Evolutionary conservation across 2,113 vertebrate species (phyloP), one percentile per base, ranked within the genome.

Genomic region (Uria lomvia): DNA sequence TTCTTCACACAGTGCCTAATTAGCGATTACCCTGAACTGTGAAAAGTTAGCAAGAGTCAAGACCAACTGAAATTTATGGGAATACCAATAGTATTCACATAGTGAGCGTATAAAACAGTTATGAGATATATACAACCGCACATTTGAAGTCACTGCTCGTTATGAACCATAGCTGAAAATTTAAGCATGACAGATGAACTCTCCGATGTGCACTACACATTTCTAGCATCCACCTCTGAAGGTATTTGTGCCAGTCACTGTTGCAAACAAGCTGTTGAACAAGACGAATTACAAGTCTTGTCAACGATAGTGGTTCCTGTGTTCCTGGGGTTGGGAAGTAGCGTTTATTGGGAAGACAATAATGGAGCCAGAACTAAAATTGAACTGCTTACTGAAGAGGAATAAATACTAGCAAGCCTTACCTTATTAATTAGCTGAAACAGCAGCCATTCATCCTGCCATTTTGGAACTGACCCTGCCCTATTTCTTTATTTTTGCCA

Each of bases 401-500:
- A 82, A 32, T 77, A 86, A 88, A 60, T 49, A 82, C 17, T 24
- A 86, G 30, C 30, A 92, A 78, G 60, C 29, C 20, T 79, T 49
- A 36, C 86, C 45, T 68, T 89, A 66, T 42, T 79, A 87, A 92
- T 80, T 47, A 89, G 84, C 32, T 73, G 80, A 95, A 89, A 77
- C 73, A 80, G 68, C 66, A 94, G 75, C 58, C 78, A 78, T 68
- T 89, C 71, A 70, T 91, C 59, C 79, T 79, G 70, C 79, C 96
- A 92, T 97, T 93, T 96, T 96, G 93, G 90, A 96, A 90, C 94
- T 86, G 83, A 91, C 90, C 77, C 87, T 92, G 60, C 53, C 87
- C 87, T 85, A 42, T 84, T 95, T 91, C 83, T 90, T 97, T 95
- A 70, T 95, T 97, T 97, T 91, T 97, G 85, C 97, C 86, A 89